These are phyloP conservation scores for Subacronicta megacephala DNA, from an alignment of 2,888 invertebrate genomes.

Conservation along the genomic window DNA sequence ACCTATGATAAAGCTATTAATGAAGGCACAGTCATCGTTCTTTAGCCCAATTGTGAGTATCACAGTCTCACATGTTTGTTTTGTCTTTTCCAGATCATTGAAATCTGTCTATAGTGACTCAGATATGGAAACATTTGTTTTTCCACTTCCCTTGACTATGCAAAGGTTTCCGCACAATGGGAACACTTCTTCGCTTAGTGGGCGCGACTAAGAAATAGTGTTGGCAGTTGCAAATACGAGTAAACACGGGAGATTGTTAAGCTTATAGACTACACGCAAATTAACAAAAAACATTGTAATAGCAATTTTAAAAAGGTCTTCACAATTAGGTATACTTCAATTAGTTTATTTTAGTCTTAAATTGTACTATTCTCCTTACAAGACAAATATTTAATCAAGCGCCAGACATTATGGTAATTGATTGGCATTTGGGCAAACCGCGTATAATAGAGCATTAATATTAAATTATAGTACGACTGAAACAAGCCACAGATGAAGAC, in stretches of 20 bases:
- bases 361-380: slow-evolving; percentile 14
- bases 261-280: no score
- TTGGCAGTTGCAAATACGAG: slow-evolving; percentile 27
- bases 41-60: no score
- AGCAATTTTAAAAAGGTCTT: no score
- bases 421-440: slow-evolving; percentile 13
- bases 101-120: slow-evolving; percentile 22
- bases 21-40: no score
- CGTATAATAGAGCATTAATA: neutral
- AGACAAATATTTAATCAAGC: slow-evolving; percentile 30
- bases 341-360: slow-evolving; percentile 7
- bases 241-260: neutral
- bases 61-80: no score
- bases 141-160: slow-evolving; percentile 59
- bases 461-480: neutral
- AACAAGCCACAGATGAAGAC: neutral
- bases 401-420: slow-evolving; percentile 7
- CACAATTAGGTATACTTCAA: neutral
- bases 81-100: slow-evolving; percentile 8
- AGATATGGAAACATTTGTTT: slow-evolving; percentile 63
- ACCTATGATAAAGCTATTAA: no score
- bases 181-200: slow-evolving; percentile 65
- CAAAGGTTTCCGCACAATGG: slow-evolving; percentile 70
- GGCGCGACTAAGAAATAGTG: slow-evolving; percentile 49
- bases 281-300: no score